These are phyloP conservation scores for Ara ararauna DNA, from an alignment of 2,797 vertebrate genomes.

Conservation along the genomic window DNA sequence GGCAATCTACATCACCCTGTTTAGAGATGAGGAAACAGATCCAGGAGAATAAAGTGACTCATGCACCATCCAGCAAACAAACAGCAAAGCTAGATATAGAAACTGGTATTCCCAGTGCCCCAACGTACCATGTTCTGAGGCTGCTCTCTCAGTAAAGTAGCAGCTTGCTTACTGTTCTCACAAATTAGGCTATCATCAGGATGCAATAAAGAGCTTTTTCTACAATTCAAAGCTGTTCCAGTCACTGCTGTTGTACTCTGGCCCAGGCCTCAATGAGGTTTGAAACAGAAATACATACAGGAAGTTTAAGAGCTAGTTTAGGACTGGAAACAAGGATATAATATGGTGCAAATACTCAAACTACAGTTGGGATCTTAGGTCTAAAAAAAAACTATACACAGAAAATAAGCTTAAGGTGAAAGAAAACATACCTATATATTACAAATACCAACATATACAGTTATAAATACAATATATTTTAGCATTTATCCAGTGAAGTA, in stretches of 20 bases:
- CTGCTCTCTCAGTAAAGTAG: not conserved
- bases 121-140: not conserved
- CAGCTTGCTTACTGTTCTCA: not conserved
- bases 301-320: not conserved
- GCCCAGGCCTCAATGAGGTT: not conserved
- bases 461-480: not conserved
- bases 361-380: not conserved
- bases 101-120: not conserved
- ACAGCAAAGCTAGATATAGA: not conserved
- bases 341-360: not conserved
- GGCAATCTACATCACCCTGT: not conserved
- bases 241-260: not conserved
- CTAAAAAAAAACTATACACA: not conserved
- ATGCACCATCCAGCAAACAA: not conserved
- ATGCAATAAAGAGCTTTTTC: not conserved
- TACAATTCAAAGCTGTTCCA: not conserved
- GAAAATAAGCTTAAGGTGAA: not conserved
- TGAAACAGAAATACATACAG: not conserved
- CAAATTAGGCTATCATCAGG: not conserved
- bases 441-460: not conserved
- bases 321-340: not conserved
- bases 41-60: not conserved
- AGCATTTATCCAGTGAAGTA: not conserved
- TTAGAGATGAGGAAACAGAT: not conserved
- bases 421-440: not conserved